Conservation (phyloP, 2,797 vertebrate species). For the Cephalopachus bancanus region DNA sequence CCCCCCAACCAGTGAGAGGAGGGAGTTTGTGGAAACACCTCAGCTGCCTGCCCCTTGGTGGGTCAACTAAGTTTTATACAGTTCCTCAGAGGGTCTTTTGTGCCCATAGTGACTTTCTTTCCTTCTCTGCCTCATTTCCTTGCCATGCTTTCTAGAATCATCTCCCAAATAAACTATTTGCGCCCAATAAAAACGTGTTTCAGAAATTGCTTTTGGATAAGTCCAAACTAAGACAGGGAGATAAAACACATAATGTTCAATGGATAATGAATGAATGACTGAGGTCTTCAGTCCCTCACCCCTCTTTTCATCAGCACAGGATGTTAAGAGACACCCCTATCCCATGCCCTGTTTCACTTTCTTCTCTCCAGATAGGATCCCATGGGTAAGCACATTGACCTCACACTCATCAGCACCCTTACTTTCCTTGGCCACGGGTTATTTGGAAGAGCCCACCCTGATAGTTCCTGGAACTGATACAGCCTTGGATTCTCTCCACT, state of each 20-base stretch:
- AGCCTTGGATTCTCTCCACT: neutral
- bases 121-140: neutral
- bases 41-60: neutral
- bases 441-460: neutral
- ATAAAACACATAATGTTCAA: neutral
- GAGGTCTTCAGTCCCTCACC: neutral
- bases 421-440: neutral
- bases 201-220: neutral
- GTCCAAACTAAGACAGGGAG: neutral
- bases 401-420: neutral
- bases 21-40: neutral
- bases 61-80: neutral
- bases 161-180: neutral
- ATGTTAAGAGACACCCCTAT: neutral
- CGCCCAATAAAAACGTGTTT: neutral
- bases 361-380: neutral
- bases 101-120: neutral
- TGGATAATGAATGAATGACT: neutral
- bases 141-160: neutral
- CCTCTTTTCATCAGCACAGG: fast-evolving
- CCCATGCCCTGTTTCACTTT: neutral
- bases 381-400: neutral
- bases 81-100: neutral
- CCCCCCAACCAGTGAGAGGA: neutral
- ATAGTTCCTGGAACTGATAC: no score